Evolutionary conservation across 1,140 invertebrate species (phyloP).

Genomic region (Ips typographus): DNA sequence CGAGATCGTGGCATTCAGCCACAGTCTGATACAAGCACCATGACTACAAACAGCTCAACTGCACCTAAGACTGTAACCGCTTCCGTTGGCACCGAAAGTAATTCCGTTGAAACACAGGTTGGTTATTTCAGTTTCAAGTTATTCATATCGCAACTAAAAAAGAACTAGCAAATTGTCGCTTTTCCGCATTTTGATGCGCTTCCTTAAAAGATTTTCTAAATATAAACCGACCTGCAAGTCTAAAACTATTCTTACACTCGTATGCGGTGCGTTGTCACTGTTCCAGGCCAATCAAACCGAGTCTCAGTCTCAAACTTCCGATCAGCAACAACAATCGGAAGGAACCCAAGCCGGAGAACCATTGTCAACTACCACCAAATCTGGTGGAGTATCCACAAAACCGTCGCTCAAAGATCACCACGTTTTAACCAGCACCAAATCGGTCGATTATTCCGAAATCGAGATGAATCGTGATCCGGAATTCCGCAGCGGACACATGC

Average conservation of each 20-base stretch:
- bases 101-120: slow-evolving; percentile 47
- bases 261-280: not conserved
- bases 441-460: slow-evolving; percentile 74
- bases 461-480: slow-evolving; percentile 65
- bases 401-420: slow-evolving; percentile 62
- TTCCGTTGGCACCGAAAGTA: slow-evolving; percentile 63
- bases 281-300: slow-evolving; percentile 46
- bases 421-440: slow-evolving; percentile 61
- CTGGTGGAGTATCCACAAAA: slow-evolving; percentile 60
- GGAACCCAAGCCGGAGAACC: slow-evolving; percentile 78
- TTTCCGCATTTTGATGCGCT: too few relatives aligned
- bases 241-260: too few relatives aligned
- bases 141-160: too few relatives aligned
- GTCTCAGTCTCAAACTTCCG: slow-evolving; percentile 53
- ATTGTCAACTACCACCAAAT: slow-evolving; percentile 58
- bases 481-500: slow-evolving; percentile 57
- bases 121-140: not conserved
- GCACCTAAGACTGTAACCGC: slow-evolving; percentile 61
- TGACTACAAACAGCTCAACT: slow-evolving; percentile 59
- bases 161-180: too few relatives aligned
- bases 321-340: slow-evolving; percentile 64
- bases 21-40: slow-evolving; percentile 65
- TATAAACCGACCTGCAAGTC: too few relatives aligned
- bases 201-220: too few relatives aligned
- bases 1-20: slow-evolving; percentile 56